Conservation (phyloP, 1,140 invertebrate species). For the Saccostrea cuccullata region DNA sequence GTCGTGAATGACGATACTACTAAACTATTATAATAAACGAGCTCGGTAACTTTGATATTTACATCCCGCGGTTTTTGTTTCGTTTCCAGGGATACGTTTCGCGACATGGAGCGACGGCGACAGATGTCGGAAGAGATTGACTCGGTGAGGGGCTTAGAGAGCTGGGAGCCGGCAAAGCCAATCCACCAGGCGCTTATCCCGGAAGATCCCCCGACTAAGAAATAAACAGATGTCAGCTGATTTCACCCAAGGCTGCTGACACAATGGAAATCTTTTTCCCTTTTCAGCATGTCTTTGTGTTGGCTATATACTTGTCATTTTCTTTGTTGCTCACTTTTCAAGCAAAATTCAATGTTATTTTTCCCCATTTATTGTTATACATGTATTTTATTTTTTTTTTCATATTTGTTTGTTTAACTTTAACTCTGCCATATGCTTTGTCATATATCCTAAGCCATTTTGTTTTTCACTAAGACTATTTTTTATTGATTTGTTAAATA, state of each 20-base stretch:
- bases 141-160: slow-evolving; percentile 56
- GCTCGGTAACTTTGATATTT: neutral
- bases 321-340: neutral
- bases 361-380: neutral
- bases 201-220: slow-evolving; percentile 40
- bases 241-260: neutral
- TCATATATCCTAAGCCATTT: no score
- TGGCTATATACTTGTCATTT: neutral
- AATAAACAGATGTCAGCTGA: slow-evolving; percentile 19
- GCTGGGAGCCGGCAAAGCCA: slow-evolving; percentile 62
- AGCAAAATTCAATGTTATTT: neutral
- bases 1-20: neutral
- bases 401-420: no score
- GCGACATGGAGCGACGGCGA: slow-evolving; percentile 47
- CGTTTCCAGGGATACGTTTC: slow-evolving; percentile 51
- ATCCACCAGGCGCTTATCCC: slow-evolving; percentile 43
- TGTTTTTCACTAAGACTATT: no score
- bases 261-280: neutral
- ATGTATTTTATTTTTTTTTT: neutral
- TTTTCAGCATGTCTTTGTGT: neutral
- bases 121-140: slow-evolving; percentile 58
- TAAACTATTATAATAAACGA: neutral
- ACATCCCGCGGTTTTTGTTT: neutral
- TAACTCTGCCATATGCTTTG: no score
- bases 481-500: no score